These are phyloP conservation scores for Henricia sp. DNA, from an alignment of 53 echinoderm and acorn worm species.

Conservation along the genomic window DNA sequence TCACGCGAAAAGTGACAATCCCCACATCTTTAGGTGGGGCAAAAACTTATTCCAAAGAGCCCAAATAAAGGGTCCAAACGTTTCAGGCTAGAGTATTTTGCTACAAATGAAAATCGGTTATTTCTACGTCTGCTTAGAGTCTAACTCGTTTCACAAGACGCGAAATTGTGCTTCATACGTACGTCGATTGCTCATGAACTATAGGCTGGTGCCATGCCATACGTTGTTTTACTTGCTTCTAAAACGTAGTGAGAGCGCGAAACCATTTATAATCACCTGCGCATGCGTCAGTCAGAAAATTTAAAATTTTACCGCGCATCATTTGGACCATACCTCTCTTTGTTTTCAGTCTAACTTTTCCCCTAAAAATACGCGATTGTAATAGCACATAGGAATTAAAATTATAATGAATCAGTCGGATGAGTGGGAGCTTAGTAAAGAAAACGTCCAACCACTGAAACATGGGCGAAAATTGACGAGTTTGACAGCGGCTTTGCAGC, in stretches of 20 bases:
- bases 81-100: no score
- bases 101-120: no score
- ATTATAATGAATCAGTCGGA: slow-evolving; percentile 56
- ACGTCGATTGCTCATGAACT: background rate
- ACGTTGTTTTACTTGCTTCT: background rate
- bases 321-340: background rate
- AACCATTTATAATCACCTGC: background rate
- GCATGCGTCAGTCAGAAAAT: slow-evolving; percentile 46
- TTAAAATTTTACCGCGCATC: slow-evolving; percentile 59
- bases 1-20: no score
- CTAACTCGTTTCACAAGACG: no score
- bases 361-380: no score
- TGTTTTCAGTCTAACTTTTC: slow-evolving; percentile 24
- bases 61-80: no score
- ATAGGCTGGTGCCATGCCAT: slow-evolving; percentile 3
- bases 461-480: slow-evolving; percentile 86
- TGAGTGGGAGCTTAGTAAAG: slow-evolving; percentile 97
- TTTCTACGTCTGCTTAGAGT: no score
- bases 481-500: slow-evolving; percentile 89
- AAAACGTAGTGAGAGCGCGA: background rate
- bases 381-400: background rate
- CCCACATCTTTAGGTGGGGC: no score
- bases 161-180: no score
- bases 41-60: no score
- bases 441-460: slow-evolving; percentile 92